A percentile compares a stretch with the other conserved stretches of the same genome.
Evolutionary conservation across 2,113 vertebrate species (phyloP).

Genomic region (Anoura caudifer): DNA sequence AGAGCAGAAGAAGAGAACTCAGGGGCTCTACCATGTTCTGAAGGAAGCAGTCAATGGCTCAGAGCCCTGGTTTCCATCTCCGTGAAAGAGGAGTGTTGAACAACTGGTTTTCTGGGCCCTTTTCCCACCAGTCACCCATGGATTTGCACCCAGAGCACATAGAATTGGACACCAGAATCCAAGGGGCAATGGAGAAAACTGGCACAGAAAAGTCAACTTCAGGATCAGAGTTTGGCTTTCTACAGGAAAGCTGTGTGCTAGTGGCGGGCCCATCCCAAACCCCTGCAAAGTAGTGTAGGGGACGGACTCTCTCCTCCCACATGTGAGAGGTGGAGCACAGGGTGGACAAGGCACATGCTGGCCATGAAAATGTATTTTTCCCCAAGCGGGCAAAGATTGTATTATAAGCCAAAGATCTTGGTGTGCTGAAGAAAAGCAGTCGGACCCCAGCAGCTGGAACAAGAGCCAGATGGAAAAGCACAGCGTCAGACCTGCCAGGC

Average conservation of each 20-base stretch:
- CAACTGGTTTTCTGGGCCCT: accelerated
- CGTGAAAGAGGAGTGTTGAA: accelerated
- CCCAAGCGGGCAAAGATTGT: not conserved
- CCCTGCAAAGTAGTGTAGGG: accelerated
- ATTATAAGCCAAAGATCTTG: not conserved
- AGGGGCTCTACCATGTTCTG: accelerated
- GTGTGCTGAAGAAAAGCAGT: not conserved
- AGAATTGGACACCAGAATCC: not conserved
- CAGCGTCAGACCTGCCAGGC: not conserved
- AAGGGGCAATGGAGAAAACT: not conserved
- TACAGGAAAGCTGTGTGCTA: not conserved
- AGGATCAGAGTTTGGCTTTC: not conserved
- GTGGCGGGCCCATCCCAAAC: not conserved
- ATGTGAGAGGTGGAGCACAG: accelerated
- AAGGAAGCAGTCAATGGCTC: not conserved
- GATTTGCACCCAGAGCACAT: not conserved
- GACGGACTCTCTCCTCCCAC: not conserved
- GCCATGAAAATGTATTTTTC: not conserved
- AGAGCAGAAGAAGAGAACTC: not conserved
- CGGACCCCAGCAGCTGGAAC: not conserved
- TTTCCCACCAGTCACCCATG: not conserved
- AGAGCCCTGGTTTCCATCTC: not conserved
- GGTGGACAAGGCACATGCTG: not conserved
- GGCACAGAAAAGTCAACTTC: not conserved
- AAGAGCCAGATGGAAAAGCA: not conserved